Evolutionary conservation across 2,888 invertebrate genomes (phyloP), one percentile per base, ranked within the genome.

Genomic region (Unio delphinus): DNA sequence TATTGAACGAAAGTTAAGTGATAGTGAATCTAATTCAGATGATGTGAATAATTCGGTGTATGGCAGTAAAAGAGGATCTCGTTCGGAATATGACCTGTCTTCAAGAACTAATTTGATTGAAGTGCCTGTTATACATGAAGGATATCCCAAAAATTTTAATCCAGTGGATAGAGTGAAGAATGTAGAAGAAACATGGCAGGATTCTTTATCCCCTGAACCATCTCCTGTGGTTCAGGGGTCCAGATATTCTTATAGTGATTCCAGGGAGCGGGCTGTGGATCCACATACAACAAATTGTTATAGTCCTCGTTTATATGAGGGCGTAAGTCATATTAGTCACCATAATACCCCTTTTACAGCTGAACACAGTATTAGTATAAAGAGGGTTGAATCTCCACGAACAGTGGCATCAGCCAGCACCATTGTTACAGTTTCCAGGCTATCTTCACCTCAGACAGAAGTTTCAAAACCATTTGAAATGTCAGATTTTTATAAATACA

Each of bases 401-500:
- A 61, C 66, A 18, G n/a, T 68, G 64, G 64, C 77, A 64, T 73
- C 69, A 11, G 70, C 80, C 20, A 86, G 84, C 75, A 81, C 82
- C 66, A 78, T 87, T 45, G 84, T 86, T 56, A 87, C 86, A 23
- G 81, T 86, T 55, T 81, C 80, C 1, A 83, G 84, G 72, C 72
- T 83, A 60, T 45, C 45, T 45, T 80, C 83, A 66, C 87, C 86
- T 55, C 85, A 86, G 75, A 86, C 86, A 28, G 98, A 98, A 91
- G 95, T 96, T 69, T 95, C 96, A 0, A 98, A 98, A 89, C 98
- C 98, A 4, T 98, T 97, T 91, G 98, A 98, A 92, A 97, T 98
- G 95, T 94, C 97, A 0, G 98, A 98, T 90, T 98, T 97, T 90
- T 98, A 97, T 90, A 98, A 98, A 90, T 98, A 98, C 90, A 98